These are phyloP conservation scores for Neomonachus schauinslandi DNA, from an alignment of 2,113 vertebrate genomes.

Conservation along the genomic window DNA sequence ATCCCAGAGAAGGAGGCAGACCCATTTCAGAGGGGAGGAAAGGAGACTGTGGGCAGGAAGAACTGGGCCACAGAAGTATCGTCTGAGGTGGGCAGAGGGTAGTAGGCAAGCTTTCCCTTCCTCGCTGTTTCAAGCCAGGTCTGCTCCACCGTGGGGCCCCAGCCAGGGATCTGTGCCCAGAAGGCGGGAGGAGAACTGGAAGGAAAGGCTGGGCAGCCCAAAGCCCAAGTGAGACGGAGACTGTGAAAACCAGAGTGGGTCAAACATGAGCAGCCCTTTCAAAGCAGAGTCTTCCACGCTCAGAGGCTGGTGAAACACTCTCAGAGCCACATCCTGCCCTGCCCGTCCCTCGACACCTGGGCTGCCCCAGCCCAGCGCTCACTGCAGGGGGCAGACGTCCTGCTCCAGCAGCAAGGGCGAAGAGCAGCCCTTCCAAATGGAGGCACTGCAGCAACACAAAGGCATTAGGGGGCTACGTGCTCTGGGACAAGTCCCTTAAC, in stretches of 20 bases:
- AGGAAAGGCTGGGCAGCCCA: not conserved
- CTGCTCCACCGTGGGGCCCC: not conserved
- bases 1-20: not conserved
- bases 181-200: not conserved
- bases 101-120: not conserved
- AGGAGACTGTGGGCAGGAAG: not conserved
- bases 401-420: rapidly evolving
- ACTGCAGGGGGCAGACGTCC: too few species aligned
- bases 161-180: not conserved
- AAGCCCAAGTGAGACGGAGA: not conserved
- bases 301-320: not conserved
- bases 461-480: not conserved
- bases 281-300: not conserved
- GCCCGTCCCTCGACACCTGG: rapidly evolving
- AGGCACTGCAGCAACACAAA: not conserved
- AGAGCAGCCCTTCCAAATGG: not conserved
- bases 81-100: not conserved
- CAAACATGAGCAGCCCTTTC: not conserved
- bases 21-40: not conserved
- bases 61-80: not conserved
- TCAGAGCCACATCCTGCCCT: not conserved
- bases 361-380: not conserved
- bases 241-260: not conserved
- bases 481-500: not conserved
- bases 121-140: not conserved